Evolutionary conservation across 2,888 invertebrate species (phyloP).

Genomic region (Petrophora chlorosata): DNA sequence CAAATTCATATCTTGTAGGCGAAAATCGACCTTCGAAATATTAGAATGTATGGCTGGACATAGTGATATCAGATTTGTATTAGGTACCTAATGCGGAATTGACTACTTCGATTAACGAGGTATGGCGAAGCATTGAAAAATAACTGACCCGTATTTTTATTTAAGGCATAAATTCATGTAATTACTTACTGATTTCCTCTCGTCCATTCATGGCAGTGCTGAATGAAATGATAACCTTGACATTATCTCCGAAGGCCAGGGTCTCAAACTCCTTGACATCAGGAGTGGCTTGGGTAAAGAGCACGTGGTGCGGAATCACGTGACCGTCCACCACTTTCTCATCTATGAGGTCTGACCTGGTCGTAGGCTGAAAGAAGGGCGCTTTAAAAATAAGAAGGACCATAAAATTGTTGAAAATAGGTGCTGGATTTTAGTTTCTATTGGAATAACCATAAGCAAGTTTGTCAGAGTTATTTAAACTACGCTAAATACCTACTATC

Average conservation of each 20-base stretch:
- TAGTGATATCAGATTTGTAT: no score
- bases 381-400: background rate
- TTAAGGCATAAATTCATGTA: background rate
- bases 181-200: slow-evolving; percentile 85
- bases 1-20: no score
- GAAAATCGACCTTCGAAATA: no score
- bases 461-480: no score
- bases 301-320: slow-evolving; percentile 92
- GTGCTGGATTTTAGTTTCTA: no score
- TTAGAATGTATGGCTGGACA: no score
- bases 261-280: slow-evolving; percentile 90
- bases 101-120: no score
- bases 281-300: slow-evolving; percentile 93
- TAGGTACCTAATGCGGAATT: no score
- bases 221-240: slow-evolving; percentile 92
- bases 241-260: slow-evolving; percentile 91
- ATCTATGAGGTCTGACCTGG: slow-evolving; percentile 90
- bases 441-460: no score
- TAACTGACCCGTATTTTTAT: background rate
- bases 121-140: background rate
- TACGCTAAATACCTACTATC: no score
- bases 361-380: slow-evolving; percentile 81
- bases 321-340: slow-evolving; percentile 94
- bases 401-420: slow-evolving; percentile 7
- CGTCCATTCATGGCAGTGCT: slow-evolving; percentile 88